Base-by-base conservation (phyloP, 2,888 invertebrate species). In the Psococerastis gibbosa region DNA sequence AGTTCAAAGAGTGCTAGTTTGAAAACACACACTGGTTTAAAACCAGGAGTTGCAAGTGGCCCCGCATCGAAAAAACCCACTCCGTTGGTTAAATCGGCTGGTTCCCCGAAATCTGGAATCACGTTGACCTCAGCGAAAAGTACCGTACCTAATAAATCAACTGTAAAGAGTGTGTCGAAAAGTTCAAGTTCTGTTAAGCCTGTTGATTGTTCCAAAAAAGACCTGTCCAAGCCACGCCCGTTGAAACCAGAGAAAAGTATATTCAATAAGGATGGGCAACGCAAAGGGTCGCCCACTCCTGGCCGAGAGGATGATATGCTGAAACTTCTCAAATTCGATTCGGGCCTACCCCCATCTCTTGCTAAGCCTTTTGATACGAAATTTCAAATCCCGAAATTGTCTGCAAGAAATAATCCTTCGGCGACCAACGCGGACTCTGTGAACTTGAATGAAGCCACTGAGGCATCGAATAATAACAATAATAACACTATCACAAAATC, bases 311-410 rank as follows among this genome's bases (percentile, higher is more conserved):
- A 41, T 43, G 43, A 47, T 44, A 38, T 34, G 13, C 20, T 18
- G 13, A 27, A 4, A 41, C 22, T 18, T 13, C 41, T 17, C 17
- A 32, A 27, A 38, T 15, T n/a, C 22, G 43, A 18, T 27, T 22
- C 38, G 32, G 23, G 31, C 32, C 33, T 47, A 47, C 60, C 46
- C 5, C 16, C 38, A 13, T 18, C 38, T 18, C 38, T 38, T 22
- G 60, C 22, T 53, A 53, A 57, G 52, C 50, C 58, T 8, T 60
- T 80, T 27, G 78, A 85, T 45, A 78, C 78, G 45, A 85, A 82
- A 55, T 87, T 84, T 63, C 87, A 87, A 65, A 87, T 87, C 54
- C 85, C 85, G 1, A 87, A 85, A 61, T 59, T 85, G 46, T 78
- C 78, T 1, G 75, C 76, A 3, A 57, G 68, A 22, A 52, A 49